Evolutionary conservation across 2,797 vertebrate genomes (phyloP).

Genomic region (Dromococcyx pavoninus): DNA sequence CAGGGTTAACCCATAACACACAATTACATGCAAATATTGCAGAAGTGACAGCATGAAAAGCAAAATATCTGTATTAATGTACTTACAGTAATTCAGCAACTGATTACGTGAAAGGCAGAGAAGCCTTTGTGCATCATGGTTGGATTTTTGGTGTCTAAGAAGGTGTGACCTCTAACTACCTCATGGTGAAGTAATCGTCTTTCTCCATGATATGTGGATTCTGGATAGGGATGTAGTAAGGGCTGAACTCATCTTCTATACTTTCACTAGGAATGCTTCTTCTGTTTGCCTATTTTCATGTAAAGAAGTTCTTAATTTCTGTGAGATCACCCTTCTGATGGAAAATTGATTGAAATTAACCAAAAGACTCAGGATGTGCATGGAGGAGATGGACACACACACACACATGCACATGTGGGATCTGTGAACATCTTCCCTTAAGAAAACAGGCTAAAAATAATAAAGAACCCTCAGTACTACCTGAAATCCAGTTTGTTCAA

Average conservation of each 20-base stretch:
- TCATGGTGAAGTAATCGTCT: not conserved
- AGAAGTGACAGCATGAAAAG: not conserved
- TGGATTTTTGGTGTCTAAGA: not conserved
- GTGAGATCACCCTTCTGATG: not conserved
- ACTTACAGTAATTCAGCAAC: not conserved
- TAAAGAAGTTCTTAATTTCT: not conserved
- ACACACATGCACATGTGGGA: not conserved
- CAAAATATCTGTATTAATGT: not conserved
- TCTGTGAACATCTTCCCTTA: not conserved
- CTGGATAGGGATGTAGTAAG: not conserved
- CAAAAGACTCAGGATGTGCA: not conserved
- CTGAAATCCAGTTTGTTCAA: not conserved
- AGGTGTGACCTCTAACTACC: not conserved
- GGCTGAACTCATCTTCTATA: not conserved
- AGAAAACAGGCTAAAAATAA: not conserved
- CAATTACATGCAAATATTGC: not conserved
- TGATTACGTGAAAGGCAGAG: not conserved
- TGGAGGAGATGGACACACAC: not conserved
- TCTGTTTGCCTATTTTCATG: not conserved
- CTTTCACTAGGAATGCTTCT: not conserved
- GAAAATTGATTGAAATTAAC: not conserved
- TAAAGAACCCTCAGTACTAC: not conserved
- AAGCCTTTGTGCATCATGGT: not conserved
- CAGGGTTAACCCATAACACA: not conserved
- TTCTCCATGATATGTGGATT: not conserved